Conservation (phyloP, 2,113 vertebrate species). For the Dascyllus trimaculatus region DNA sequence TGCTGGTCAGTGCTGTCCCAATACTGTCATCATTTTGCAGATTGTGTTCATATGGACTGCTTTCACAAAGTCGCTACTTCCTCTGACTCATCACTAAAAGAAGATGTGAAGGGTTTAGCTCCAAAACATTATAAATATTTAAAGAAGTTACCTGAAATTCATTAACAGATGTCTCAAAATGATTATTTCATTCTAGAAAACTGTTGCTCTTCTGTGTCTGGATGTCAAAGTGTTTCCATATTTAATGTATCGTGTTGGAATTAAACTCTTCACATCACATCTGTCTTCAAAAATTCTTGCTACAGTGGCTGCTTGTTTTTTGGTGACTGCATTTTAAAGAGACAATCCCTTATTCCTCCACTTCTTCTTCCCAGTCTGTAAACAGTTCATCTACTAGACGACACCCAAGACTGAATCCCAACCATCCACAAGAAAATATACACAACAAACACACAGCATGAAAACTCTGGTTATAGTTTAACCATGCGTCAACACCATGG, state of each 20-base stretch:
- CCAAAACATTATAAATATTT: constrained; percentile 48
- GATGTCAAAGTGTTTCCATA: constrained; percentile 42
- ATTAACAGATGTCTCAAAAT: constrained; percentile 47
- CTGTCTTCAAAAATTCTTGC: constrained; percentile 48
- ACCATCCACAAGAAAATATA: constrained; percentile 61
- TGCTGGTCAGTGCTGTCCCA: constrained; percentile 71
- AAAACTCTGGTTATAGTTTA: constrained; percentile 65
- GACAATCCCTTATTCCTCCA: constrained; percentile 6
- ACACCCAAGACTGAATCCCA: constrained; percentile 50
- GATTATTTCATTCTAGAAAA: constrained; percentile 49
- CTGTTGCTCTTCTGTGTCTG: constrained; percentile 11
- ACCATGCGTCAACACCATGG: constrained; percentile 56
- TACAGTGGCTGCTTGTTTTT: constrained; percentile 70
- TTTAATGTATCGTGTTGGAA: constrained; percentile 38
- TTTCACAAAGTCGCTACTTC: constrained; percentile 37
- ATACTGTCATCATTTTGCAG: constrained; percentile 45
- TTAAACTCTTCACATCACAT: constrained; percentile 51
- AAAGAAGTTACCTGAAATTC: constrained; percentile 54
- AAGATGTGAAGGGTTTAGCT: constrained; percentile 61
- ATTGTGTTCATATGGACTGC: constrained; percentile 78
- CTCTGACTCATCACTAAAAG: constrained; percentile 30
- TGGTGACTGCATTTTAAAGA: constrained; percentile 60
- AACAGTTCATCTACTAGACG: constrained; percentile 44
- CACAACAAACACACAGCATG: constrained; percentile 64
- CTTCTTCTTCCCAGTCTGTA: constrained; percentile 30